phyloP scores from a whole-genome alignment of 2,888 invertebrate genomes.

The Criorhina ranunculi region DNA sequence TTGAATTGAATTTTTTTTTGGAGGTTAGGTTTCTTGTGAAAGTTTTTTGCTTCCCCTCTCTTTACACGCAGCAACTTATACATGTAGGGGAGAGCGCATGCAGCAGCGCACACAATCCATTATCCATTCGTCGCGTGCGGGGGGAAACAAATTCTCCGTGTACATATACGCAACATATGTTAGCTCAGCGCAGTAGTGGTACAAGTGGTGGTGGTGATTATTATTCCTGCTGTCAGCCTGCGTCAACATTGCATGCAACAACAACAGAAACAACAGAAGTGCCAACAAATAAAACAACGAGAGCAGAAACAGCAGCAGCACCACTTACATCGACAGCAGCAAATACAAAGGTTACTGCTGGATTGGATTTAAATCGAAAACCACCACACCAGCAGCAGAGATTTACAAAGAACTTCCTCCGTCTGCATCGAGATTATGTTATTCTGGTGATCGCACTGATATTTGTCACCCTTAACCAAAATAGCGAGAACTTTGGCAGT shows the following conservation, averaged over 20 bases:
- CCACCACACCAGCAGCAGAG: slow-evolving; percentile 28
- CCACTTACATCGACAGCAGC: slow-evolving; percentile 28
- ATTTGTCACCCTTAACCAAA: slow-evolving; percentile 62
- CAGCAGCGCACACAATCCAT: slow-evolving; percentile 56
- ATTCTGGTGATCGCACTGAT: slow-evolving; percentile 64
- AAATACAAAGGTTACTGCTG: slow-evolving; percentile 30
- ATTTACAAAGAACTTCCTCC: slow-evolving; percentile 58
- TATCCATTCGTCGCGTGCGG: slow-evolving; percentile 38
- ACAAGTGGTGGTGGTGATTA: slow-evolving; percentile 73
- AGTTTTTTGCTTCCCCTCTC: slow-evolving; percentile 69
- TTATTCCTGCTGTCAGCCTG: slow-evolving; percentile 74
- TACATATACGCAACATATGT: slow-evolving; percentile 75
- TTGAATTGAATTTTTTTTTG: slow-evolving; percentile 40
- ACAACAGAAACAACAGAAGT: slow-evolving; percentile 49
- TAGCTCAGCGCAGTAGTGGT: slow-evolving; percentile 60
- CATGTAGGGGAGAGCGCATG: slow-evolving; percentile 63
- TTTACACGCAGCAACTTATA: slow-evolving; percentile 11
- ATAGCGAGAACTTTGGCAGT: slow-evolving; percentile 32
- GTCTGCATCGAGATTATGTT: slow-evolving; percentile 65
- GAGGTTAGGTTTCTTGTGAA: slow-evolving; percentile 76
- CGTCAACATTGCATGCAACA: slow-evolving; percentile 73
- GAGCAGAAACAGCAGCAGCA: slow-evolving; percentile 38
- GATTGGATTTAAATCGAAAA: slow-evolving; percentile 13
- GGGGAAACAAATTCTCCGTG: slow-evolving; percentile 67
- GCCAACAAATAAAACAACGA: slow-evolving; percentile 15